These are phyloP conservation scores for Callipepla squamata DNA, from an alignment of 2,113 vertebrate genomes.

Conservation along the genomic window DNA sequence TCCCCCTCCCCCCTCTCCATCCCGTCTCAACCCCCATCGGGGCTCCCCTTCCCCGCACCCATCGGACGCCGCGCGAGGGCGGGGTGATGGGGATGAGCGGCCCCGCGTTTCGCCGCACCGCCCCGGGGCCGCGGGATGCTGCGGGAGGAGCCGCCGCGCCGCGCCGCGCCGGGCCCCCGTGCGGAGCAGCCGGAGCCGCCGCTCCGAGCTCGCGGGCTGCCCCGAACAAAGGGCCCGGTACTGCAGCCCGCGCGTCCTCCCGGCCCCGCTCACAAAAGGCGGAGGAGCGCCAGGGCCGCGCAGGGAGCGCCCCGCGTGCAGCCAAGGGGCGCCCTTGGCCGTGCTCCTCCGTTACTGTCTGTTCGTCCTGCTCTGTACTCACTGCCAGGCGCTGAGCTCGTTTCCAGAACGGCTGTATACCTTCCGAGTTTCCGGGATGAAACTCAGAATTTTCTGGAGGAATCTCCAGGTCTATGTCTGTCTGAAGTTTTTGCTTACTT, in stretches of 20 bases:
- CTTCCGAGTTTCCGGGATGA: not conserved
- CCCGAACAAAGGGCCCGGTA: not conserved
- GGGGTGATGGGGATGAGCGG: too few species aligned
- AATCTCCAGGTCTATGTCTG: fast-evolving
- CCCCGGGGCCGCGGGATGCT: not conserved
- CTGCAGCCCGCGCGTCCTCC: too few species aligned
- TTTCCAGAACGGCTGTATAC: not conserved
- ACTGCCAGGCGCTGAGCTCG: fast-evolving
- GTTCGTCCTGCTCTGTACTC: fast-evolving
- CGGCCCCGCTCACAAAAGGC: not conserved
- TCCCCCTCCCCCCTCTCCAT: too few species aligned
- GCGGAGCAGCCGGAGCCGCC: too few species aligned
- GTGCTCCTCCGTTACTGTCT: fast-evolving
- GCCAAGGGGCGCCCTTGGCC: fast-evolving
- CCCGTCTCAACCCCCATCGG: too few species aligned
- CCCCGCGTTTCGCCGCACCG: too few species aligned
- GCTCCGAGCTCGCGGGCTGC: too few species aligned
- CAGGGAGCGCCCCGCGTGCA: fast-evolving
- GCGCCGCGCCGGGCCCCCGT: too few species aligned
- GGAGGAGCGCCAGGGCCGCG: not conserved
- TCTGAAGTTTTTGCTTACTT: not conserved
- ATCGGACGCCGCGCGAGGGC: not conserved
- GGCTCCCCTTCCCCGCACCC: too few species aligned
- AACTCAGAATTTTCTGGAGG: not conserved
- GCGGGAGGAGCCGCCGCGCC: not conserved